These are phyloP conservation scores for Vipera ursinii DNA, from an alignment of 2,797 vertebrate species.

Conservation along the genomic window DNA sequence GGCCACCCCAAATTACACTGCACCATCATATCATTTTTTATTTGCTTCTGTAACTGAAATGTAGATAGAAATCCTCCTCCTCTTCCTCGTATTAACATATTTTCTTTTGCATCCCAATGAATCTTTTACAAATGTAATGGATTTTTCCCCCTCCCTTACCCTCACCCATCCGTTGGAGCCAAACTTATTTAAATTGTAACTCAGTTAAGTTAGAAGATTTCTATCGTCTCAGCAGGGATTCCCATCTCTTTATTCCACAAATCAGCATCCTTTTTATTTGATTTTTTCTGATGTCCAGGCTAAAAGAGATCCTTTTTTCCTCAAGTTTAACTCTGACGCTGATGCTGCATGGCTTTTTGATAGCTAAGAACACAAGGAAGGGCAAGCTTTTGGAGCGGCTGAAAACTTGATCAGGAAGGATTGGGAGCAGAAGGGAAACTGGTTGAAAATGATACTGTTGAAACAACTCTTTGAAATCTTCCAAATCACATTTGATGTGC, in stretches of 20 bases:
- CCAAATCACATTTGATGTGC: conserved; percentile 74
- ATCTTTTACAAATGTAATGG: conserved; percentile 78
- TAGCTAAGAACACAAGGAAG: conserved; percentile 73
- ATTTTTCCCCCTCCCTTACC: conserved; percentile 56
- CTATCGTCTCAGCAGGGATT: conserved; percentile 78
- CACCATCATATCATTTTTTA: conserved; percentile 52
- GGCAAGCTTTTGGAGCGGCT: conserved; percentile 72
- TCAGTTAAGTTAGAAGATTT: conserved; percentile 75
- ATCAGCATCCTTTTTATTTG: conserved; percentile 78
- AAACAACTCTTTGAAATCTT: conserved; percentile 74
- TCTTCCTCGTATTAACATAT: conserved; percentile 70
- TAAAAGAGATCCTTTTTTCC: conserved; percentile 70
- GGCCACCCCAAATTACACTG: conserved; percentile 42
- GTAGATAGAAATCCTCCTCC: conserved; percentile 40
- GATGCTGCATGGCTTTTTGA: conserved; percentile 74
- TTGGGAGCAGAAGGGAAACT: conserved; percentile 53
- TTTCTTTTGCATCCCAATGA: conserved; percentile 74
- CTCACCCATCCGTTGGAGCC: conserved; percentile 64
- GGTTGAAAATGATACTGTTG: conserved; percentile 71
- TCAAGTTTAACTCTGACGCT: conserved; percentile 69
- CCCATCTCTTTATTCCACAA: conserved; percentile 75
- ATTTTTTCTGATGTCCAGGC: conserved; percentile 74
- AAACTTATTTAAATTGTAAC: conserved; percentile 79
- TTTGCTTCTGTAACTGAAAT: conserved; percentile 57
- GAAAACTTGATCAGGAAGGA: conserved; percentile 75